Conservation (phyloP, 2,888 invertebrate species). For the Chloromyia formosa region DNA sequence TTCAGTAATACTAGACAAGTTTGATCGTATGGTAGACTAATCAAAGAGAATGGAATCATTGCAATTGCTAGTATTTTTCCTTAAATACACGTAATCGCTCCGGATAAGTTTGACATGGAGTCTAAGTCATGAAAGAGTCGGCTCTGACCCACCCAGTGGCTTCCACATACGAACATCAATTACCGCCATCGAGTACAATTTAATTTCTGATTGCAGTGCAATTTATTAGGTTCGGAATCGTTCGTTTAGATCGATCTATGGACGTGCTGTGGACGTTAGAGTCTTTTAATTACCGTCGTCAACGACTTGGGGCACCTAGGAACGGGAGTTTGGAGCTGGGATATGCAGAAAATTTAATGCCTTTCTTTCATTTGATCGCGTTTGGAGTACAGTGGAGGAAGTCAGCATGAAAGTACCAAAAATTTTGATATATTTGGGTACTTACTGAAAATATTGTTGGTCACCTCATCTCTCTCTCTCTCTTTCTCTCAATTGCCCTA, state of each 20-base stretch:
- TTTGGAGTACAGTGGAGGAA: not conserved
- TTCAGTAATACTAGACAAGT: no score
- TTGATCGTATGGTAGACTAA: no score
- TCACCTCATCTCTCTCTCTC: no score
- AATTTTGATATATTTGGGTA: no score
- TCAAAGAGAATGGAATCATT: conserved; percentile 4
- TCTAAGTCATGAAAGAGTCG: not conserved
- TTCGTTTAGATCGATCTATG: not conserved
- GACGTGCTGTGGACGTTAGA: not conserved
- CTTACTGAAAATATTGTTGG: no score
- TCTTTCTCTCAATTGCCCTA: no score
- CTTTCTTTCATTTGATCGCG: no score
- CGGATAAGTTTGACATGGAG: conserved; percentile 18
- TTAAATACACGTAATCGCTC: conserved; percentile 24
- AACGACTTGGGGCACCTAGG: not conserved
- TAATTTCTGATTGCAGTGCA: conserved; percentile 38
- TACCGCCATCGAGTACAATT: conserved; percentile 32
- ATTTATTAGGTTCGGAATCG: conserved; percentile 29
- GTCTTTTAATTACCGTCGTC: conserved; percentile 27
- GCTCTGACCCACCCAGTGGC: conserved; percentile 22
- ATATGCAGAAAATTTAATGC: no score
- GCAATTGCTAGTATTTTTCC: conserved; percentile 15
- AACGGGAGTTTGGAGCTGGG: no score
- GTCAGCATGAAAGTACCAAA: not conserved
- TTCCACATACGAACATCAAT: conserved; percentile 31